Evolutionary conservation across 37 sponge, comb jelly and placozoan genomes (phyloP).

Genomic region (Lycopodina hypogea): DNA sequence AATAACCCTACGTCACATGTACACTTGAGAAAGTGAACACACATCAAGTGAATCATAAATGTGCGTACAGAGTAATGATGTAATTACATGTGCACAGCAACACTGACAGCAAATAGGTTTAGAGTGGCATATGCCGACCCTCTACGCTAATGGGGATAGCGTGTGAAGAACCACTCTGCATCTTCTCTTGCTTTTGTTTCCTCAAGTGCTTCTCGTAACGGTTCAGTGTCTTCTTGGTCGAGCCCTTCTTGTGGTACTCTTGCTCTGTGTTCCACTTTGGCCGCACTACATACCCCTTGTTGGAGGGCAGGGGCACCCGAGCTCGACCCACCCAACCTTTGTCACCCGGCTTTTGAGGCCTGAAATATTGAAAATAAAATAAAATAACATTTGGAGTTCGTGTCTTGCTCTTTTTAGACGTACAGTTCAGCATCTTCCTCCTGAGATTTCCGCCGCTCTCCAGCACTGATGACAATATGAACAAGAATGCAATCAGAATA

Average conservation of each 20-base stretch:
- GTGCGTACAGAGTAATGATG: no score
- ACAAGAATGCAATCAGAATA: no score
- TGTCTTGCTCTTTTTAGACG: background rate
- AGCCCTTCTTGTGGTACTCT: slow-evolving; percentile 47
- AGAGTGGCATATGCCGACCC: slow-evolving; percentile 79
- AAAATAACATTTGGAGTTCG: background rate
- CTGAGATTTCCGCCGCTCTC: slow-evolving; percentile 14
- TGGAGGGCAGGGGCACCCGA: slow-evolving; percentile 93
- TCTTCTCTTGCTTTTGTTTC: slow-evolving; percentile 57
- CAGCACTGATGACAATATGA: background rate
- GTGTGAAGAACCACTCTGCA: slow-evolving; percentile 36
- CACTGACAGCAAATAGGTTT: no score
- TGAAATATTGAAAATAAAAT: background rate
- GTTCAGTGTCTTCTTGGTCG: slow-evolving; percentile 52
- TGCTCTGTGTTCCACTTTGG: slow-evolving; percentile 87
- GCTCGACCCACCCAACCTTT: slow-evolving; percentile 92
- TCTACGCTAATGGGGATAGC: slow-evolving; percentile 76
- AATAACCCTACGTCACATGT: no score
- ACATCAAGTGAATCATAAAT: no score
- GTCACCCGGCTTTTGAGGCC: slow-evolving; percentile 92
- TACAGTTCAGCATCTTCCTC: slow-evolving; percentile 27
- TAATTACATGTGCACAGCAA: no score
- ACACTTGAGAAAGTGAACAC: no score
- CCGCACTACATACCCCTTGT: slow-evolving; percentile 89
- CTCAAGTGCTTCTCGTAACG: slow-evolving; percentile 80